Evolutionary conservation across 2,888 invertebrate genomes (phyloP), one percentile per base, ranked within the genome.

Genomic region (Sceliomorpha sp.): DNA sequence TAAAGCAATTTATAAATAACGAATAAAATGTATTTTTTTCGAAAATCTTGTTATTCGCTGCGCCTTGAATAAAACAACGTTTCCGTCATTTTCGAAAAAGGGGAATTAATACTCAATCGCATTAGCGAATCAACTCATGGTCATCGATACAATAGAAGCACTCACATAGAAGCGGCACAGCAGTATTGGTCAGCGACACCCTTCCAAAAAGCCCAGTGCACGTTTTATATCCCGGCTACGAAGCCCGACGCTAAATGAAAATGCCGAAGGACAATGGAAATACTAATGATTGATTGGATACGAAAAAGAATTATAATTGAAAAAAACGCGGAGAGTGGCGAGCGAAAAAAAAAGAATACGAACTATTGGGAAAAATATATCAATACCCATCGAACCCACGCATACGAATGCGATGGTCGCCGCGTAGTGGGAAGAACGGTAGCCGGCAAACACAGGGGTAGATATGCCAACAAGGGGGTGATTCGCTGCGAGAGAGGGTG

Each of bases 221-320:
- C 70, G 70, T 72, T 72, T 64, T 70, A 70, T 72, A 72, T 72
- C 63, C 72, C 63, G 63, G 63, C 67, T 70, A 66, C 62, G 63
- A 84, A 81, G 78, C 80, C 81, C 80, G 82, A 83, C 82, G 84
- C 84, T 85, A 86, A 87, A 88, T 88, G 87, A 87, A 88, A 88
- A 87, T 87, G 86, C 86, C 86, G 85, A 86, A 87, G 85, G 85
- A 88, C 88, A 88, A 88, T 88, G 87, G 88, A 86, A 87, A 87
- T 88, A 88, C 86, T 87, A 87, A 88, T 87, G 88, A 88, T 88
- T 88, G 88, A 88, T 88, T 87, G 87, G 87, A 88, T 86, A 88
- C 87, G 86, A 87, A 87, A 88, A 88, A 86, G 86, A 88, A 88
- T 87, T 87, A 87, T 87, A 88, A 87, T 87, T 86, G 86, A 88